Evolutionary conservation across 1,140 invertebrate species (phyloP).

Genomic region (Brachionus rotundiformis): DNA sequence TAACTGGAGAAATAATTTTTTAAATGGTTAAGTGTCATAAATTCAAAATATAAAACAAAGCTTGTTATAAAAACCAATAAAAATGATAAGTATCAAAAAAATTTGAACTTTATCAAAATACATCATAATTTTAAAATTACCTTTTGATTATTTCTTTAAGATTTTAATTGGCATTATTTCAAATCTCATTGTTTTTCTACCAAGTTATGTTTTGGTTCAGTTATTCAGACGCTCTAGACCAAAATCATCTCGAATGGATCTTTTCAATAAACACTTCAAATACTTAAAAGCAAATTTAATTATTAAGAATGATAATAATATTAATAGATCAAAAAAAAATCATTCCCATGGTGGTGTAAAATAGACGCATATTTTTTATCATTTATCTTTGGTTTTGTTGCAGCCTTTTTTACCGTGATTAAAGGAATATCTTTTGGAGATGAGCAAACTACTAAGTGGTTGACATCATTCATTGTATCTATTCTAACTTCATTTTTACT

Average conservation of each 20-base stretch:
- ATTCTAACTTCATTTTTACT: slow-evolving; percentile 68
- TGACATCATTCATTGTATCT: slow-evolving; percentile 67
- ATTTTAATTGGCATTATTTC: slow-evolving; percentile 39
- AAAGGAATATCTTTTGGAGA: slow-evolving; percentile 68
- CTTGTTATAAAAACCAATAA: too few species aligned
- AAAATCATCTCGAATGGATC: neutral
- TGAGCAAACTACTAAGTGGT: slow-evolving; percentile 67
- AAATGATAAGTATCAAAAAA: too few species aligned
- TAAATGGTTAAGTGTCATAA: too few species aligned
- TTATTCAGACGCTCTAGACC: slow-evolving; percentile 38
- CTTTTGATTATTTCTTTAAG: too few species aligned
- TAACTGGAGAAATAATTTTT: too few species aligned
- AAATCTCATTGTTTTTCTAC: slow-evolving; percentile 14
- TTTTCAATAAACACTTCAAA: slow-evolving; percentile 17
- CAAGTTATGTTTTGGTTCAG: slow-evolving; percentile 17
- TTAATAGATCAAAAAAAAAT: slow-evolving; percentile 52
- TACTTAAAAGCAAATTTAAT: slow-evolving; percentile 51
- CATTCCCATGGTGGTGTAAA: slow-evolving; percentile 66
- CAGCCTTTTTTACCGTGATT: slow-evolving; percentile 66
- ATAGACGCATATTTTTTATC: slow-evolving; percentile 67
- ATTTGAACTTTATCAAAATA: too few species aligned
- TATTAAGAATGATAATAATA: neutral
- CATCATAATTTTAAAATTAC: neutral
- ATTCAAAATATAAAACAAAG: too few species aligned
- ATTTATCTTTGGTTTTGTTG: slow-evolving; percentile 62